Conservation (phyloP, 2,797 vertebrate species). For the Acipenser transmontanus region DNA sequence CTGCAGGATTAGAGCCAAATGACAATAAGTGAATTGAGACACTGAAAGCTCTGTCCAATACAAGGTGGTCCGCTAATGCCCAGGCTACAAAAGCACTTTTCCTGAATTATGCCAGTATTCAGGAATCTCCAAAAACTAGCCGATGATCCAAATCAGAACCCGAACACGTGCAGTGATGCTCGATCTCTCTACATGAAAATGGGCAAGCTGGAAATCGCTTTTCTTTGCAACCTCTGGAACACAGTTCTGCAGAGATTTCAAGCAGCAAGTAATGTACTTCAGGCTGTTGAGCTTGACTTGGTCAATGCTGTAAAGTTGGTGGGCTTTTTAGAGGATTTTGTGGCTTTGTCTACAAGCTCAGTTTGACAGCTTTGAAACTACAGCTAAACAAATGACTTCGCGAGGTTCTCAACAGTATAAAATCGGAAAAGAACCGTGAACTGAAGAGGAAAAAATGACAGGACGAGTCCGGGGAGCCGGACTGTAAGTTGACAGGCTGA, state of each 20-base stretch:
- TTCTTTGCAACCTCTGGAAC: conserved; percentile 16
- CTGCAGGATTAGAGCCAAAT: conserved; percentile 6
- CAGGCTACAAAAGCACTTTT: conserved; percentile 11
- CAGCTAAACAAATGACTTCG: background rate
- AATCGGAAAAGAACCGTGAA: conserved; percentile 6
- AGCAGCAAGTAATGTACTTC: conserved; percentile 1
- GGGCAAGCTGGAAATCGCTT: conserved; percentile 14
- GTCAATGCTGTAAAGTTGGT: conserved; percentile 15
- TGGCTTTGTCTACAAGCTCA: conserved; percentile 14
- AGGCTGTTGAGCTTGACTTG: conserved; percentile 15
- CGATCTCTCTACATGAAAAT: conserved; percentile 7
- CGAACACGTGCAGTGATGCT: conserved; percentile 2
- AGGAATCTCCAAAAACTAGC: conserved; percentile 12
- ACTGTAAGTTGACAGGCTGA: background rate
- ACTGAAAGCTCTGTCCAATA: conserved; percentile 6
- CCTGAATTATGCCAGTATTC: conserved; percentile 16
- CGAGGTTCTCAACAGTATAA: conserved; percentile 5
- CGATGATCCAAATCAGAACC: conserved; percentile 9
- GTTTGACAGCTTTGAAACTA: conserved; percentile 10
- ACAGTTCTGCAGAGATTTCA: conserved; percentile 4
- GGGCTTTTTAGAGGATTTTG: conserved; percentile 11
- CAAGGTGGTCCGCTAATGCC: conserved; percentile 7
- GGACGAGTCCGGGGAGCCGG: conserved; percentile 1
- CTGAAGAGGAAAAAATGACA: background rate
- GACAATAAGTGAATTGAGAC: conserved; percentile 10